Percentiles rank a stretch among this genome's conserved stretches.
Evolutionary conservation across 2,113 vertebrate genomes (phyloP).

Genomic region (Neogale vison): DNA sequence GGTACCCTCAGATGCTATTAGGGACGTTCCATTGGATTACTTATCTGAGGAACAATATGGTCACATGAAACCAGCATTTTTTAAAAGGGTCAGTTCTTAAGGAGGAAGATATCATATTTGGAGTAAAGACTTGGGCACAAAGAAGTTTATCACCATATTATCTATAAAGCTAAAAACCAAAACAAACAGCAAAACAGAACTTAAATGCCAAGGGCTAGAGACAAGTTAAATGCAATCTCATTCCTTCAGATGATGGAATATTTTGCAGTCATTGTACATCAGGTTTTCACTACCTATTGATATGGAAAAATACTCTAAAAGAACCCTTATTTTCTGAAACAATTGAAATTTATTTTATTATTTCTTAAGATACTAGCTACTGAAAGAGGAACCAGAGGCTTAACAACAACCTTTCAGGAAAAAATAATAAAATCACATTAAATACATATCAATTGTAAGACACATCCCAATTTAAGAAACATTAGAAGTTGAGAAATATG

Average conservation of each 20-base stretch:
- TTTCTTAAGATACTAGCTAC: constrained; percentile 13
- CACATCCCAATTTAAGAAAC: neutral
- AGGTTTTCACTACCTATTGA: neutral
- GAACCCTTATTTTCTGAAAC: neutral
- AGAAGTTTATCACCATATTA: neutral
- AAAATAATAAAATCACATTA: constrained; percentile 2
- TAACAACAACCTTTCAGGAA: constrained; percentile 26
- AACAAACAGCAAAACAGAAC: neutral
- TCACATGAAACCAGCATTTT: neutral
- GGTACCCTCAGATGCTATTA: too few species aligned
- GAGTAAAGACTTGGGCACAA: neutral
- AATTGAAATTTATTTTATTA: neutral
- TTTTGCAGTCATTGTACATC: neutral
- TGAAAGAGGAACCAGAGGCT: neutral
- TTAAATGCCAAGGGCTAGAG: neutral
- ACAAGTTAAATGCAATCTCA: neutral
- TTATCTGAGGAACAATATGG: neutral
- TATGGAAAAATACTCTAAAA: neutral
- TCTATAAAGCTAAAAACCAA: neutral
- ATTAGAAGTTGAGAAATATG: neutral
- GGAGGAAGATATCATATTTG: neutral
- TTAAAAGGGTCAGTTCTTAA: neutral
- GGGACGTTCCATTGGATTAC: neutral
- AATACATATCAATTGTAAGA: neutral
- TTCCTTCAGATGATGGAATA: neutral